Evolutionary conservation across 2,888 invertebrate species (phyloP).

Genomic region (Sphaeridia pumilis): DNA sequence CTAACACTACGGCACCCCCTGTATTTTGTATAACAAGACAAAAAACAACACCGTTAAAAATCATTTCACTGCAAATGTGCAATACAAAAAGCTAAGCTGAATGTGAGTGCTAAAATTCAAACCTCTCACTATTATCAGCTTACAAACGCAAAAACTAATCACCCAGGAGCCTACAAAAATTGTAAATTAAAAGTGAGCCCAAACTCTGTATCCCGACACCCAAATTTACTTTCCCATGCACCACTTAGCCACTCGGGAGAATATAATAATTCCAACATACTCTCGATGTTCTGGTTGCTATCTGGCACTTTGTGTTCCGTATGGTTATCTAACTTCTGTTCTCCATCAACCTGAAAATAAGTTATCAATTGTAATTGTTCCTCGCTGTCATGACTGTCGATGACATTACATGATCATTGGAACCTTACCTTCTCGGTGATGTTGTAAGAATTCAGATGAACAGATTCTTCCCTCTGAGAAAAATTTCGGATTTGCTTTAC

Average conservation of each 20-base stretch:
- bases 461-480: constrained; percentile 27
- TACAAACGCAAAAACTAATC: constrained; percentile 30
- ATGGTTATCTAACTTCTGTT: constrained; percentile 27
- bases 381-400: neutral
- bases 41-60: neutral
- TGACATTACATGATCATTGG: neutral
- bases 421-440: constrained; percentile 26
- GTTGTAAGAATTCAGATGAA: constrained; percentile 29
- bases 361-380: neutral
- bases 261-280: constrained; percentile 16
- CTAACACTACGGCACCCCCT: no score
- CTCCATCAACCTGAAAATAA: constrained; percentile 9
- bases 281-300: constrained; percentile 23
- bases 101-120: constrained; percentile 19
- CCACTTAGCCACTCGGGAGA: neutral
- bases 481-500: constrained; percentile 34
- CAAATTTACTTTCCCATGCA: neutral
- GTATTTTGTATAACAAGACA: no score
- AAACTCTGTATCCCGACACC: constrained; percentile 9
- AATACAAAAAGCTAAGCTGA: constrained; percentile 3
- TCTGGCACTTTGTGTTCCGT: constrained; percentile 22
- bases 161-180: constrained; percentile 30
- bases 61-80: neutral
- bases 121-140: constrained; percentile 34
- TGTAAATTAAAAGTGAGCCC: constrained; percentile 23